phyloP scores from a whole-genome alignment of 2,113 vertebrate species.

The Anoplopoma fimbria region DNA sequence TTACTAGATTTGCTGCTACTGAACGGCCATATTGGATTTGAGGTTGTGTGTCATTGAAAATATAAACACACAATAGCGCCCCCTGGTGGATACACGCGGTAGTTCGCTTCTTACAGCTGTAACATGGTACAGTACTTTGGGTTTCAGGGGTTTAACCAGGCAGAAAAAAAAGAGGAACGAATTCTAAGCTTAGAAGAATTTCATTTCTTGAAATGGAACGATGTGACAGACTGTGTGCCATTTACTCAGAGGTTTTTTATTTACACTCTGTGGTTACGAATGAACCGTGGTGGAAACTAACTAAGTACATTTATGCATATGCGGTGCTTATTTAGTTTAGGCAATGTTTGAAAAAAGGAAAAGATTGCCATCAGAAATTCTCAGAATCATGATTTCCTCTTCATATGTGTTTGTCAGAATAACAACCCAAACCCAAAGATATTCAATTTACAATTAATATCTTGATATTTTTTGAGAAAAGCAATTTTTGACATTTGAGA shows the following conservation, averaged over 20 bases:
- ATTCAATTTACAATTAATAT: background rate
- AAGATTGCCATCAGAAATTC: background rate
- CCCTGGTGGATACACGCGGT: background rate
- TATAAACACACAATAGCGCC: conserved; percentile 46
- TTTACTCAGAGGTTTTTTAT: background rate
- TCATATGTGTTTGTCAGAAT: background rate
- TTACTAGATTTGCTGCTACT: background rate
- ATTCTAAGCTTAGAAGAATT: background rate
- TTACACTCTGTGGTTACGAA: background rate
- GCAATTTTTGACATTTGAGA: background rate
- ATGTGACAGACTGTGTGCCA: background rate
- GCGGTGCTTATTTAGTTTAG: background rate
- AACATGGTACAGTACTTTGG: too few relatives aligned
- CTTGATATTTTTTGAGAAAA: background rate
- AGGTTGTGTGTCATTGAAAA: conserved; percentile 9
- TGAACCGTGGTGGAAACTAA: background rate
- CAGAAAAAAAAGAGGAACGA: conserved; percentile 16
- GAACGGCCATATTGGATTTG: conserved; percentile 72
- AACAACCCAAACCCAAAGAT: background rate
- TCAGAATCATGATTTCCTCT: background rate
- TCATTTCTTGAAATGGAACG: background rate
- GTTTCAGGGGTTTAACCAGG: background rate
- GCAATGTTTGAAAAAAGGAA: background rate
- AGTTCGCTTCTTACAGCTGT: background rate
- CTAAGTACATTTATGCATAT: background rate